Evolutionary conservation across 53 echinoderm and acorn worm genomes (phyloP).

Genomic region (Hippasteria phrygiana): DNA sequence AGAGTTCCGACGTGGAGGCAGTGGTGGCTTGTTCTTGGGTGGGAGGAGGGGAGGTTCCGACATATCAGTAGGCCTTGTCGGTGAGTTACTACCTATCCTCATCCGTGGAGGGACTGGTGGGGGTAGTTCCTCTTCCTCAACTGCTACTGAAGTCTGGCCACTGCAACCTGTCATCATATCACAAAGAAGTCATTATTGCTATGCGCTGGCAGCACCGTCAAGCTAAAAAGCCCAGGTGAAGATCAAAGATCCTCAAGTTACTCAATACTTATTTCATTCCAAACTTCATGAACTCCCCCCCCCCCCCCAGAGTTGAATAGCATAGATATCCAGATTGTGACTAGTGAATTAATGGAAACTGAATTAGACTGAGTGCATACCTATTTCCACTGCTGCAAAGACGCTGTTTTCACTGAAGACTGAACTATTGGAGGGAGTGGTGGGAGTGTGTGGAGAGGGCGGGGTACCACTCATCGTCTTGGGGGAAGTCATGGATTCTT

Average conservation of each 20-base stretch:
- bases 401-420: slow-evolving; percentile 65
- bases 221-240: no score
- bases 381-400: slow-evolving; percentile 69
- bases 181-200: neutral
- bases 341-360: neutral
- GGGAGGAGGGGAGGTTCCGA: slow-evolving; percentile 82
- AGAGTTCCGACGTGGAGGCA: slow-evolving; percentile 82
- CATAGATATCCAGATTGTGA: no score
- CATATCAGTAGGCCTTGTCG: slow-evolving; percentile 39
- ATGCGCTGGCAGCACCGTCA: no score
- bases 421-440: slow-evolving; percentile 73
- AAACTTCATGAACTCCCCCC: no score
- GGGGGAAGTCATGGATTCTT: slow-evolving; percentile 82
- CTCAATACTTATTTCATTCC: no score
- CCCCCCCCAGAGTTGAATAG: no score
- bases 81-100: slow-evolving; percentile 64
- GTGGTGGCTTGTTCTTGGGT: slow-evolving; percentile 82
- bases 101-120: slow-evolving; percentile 78
- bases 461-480: slow-evolving; percentile 78
- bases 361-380: neutral
- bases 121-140: slow-evolving; percentile 68
- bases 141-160: slow-evolving; percentile 47
- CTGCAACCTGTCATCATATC: neutral
- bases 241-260: no score
- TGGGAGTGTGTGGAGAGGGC: slow-evolving; percentile 92